phyloP scores from a whole-genome alignment of 35 echinoderm and acorn worm genomes.

The Stichopus chloronotus region DNA sequence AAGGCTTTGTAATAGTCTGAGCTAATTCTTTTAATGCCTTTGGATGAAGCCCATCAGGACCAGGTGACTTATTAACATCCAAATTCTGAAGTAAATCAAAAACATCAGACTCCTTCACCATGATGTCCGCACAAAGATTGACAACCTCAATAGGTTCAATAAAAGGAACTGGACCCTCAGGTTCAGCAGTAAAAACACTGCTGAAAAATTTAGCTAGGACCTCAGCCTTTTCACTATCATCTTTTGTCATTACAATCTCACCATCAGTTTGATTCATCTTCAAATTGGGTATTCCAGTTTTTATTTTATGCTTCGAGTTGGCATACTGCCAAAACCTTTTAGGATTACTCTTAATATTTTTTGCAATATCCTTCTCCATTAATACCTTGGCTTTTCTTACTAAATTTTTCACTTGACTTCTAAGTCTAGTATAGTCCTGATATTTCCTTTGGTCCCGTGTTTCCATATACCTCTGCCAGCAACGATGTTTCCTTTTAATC shows the following conservation, averaged over 20 bases:
- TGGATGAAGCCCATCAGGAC: constrained; percentile 30
- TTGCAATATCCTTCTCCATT: constrained; percentile 28
- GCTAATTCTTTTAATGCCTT: constrained; percentile 28
- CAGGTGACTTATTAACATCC: constrained; percentile 12
- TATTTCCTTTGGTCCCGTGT: too few species aligned
- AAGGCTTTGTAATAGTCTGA: neutral
- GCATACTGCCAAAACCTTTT: constrained; percentile 9
- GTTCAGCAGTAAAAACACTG: constrained; percentile 23
- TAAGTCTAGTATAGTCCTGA: too few species aligned
- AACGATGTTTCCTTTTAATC: too few species aligned
- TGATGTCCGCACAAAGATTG: neutral
- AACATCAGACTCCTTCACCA: neutral
- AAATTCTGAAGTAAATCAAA: constrained; percentile 22
- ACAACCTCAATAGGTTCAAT: constrained; percentile 2
- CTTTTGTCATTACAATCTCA: constrained; percentile 13
- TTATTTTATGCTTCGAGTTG: neutral
- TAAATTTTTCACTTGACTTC: too few species aligned
- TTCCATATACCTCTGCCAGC: too few species aligned
- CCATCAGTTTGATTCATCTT: neutral
- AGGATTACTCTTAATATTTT: constrained; percentile 22
- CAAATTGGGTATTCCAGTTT: neutral
- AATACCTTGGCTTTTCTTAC: too few species aligned
- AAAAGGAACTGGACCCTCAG: constrained; percentile 9
- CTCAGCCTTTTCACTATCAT: constrained; percentile 20
- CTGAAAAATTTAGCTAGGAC: neutral